These are phyloP conservation scores for Catocala nupta DNA, from an alignment of 2,888 invertebrate genomes.

Conservation along the genomic window DNA sequence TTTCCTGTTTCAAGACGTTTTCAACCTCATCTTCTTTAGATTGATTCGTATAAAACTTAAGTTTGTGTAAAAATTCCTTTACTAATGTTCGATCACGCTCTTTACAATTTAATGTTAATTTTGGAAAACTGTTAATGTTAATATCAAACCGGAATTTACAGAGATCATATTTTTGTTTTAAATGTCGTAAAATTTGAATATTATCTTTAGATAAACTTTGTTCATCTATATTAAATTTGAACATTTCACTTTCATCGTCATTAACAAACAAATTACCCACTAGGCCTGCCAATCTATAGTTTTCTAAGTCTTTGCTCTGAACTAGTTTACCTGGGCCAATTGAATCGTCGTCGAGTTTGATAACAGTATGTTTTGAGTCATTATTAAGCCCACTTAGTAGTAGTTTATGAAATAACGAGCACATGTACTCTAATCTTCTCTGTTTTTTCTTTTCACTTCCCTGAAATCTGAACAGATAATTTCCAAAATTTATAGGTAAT, in stretches of 20 bases:
- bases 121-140: constrained; percentile 32
- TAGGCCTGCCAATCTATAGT: constrained; percentile 40
- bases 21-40: constrained; percentile 46
- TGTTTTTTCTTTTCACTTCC: constrained; percentile 26
- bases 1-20: constrained; percentile 41
- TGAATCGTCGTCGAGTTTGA: constrained; percentile 34
- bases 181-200: constrained; percentile 20
- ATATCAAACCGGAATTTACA: constrained; percentile 38
- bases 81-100: constrained; percentile 27
- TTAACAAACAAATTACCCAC: constrained; percentile 40
- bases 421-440: constrained; percentile 26
- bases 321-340: constrained; percentile 31
- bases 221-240: constrained; percentile 39
- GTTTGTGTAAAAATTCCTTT: constrained; percentile 23
- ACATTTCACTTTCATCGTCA: constrained; percentile 25
- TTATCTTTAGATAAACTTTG: constrained; percentile 19
- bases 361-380: constrained; percentile 7
- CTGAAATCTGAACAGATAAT: constrained; percentile 26
- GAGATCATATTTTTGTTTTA: constrained; percentile 21
- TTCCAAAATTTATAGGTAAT: constrained; percentile 38
- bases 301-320: constrained; percentile 33
- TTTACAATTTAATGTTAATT: constrained; percentile 25
- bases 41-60: constrained; percentile 50
- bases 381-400: constrained; percentile 6
- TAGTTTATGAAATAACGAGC: constrained; percentile 25